Evolutionary conservation across 2,113 vertebrate genomes (phyloP), one percentile per base, ranked within the genome.

Genomic region (Struthidea cinerea): DNA sequence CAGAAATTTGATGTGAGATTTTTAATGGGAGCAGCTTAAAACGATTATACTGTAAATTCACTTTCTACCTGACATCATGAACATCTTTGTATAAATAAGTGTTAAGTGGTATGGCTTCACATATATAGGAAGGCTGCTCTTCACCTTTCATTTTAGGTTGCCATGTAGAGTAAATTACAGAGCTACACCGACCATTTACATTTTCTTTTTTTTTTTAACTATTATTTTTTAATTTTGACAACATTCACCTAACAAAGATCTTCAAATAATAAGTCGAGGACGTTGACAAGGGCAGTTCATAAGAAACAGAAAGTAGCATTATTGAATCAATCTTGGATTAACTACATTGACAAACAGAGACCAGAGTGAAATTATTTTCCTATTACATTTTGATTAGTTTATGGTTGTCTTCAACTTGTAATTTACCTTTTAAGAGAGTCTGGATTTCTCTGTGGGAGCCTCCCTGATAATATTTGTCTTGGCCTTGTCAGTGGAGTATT

Each of bases 381-480:
- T 90, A 80, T 93, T 93, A 81, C 6, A 77, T 90, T 96, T 91
- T 95, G 39, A 91, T 95, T 95, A 61, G 42, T 77, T 90, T 95
- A 93, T 88, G 78, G 63, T 77, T 90, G 61, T 79, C 89, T 96
- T 81, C 82, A 79, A 33, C 65, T 93, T 70, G 49, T 74, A 96
- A 86, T 95, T 88, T 88, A 74, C 35, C 47, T 91, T 95, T 76
- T 91, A 93, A 91, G 56, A 83, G 84, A 91, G 82, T 88, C 75
- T 96, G 67, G 28, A 39, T 85, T 91, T 82, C 27, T 85, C 71
- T 76, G 39, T 76, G 59, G 50, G 47, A 91, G 50, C 39, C 67
- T 93, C 33, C 13, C 16, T 85, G 63, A n/a, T n/a, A 90, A 33
- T 13, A 57, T 91, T 80, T 91, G 75, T 85, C 46, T 94, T 7